Evolutionary conservation across 2,113 vertebrate species (phyloP).

Genomic region (Gnathonemus echidnorhynchus): DNA sequence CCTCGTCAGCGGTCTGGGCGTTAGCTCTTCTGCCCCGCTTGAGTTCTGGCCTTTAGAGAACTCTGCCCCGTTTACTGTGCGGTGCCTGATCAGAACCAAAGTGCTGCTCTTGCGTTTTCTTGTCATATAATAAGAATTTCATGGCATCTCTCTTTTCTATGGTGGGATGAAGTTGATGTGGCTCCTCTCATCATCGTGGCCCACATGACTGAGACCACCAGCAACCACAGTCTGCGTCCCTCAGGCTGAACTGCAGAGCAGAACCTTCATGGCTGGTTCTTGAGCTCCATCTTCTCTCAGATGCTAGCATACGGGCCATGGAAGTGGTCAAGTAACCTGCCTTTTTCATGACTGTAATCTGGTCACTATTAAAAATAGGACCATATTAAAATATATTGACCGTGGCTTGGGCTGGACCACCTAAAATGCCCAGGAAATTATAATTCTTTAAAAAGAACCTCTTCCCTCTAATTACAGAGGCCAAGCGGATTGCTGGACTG

Average conservation of each 20-base stretch:
- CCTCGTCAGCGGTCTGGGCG: background rate
- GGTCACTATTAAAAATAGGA: conserved; percentile 21
- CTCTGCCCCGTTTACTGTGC: background rate
- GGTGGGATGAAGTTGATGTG: background rate
- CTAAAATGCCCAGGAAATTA: conserved; percentile 16
- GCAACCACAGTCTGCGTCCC: background rate
- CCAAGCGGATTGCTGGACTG: conserved; percentile 32
- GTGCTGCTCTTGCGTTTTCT: background rate
- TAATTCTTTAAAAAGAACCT: conserved; percentile 30
- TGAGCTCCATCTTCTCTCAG: conserved; percentile 47
- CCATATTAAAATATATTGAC: conserved; percentile 27
- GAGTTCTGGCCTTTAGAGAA: background rate
- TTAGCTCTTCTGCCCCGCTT: background rate
- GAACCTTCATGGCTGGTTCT: background rate
- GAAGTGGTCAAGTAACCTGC: conserved; percentile 44
- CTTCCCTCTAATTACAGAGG: conserved; percentile 53
- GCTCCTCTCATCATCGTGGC: background rate
- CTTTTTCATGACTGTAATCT: conserved; percentile 20
- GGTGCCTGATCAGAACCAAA: background rate
- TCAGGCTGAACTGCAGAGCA: background rate
- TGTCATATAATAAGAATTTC: background rate
- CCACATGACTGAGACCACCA: background rate
- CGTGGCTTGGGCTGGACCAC: conserved; percentile 35
- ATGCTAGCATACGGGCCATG: conserved; percentile 39
- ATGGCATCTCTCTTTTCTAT: background rate